Evolutionary conservation across 2,113 vertebrate genomes (phyloP).

Genomic region (Guaruba guarouba): DNA sequence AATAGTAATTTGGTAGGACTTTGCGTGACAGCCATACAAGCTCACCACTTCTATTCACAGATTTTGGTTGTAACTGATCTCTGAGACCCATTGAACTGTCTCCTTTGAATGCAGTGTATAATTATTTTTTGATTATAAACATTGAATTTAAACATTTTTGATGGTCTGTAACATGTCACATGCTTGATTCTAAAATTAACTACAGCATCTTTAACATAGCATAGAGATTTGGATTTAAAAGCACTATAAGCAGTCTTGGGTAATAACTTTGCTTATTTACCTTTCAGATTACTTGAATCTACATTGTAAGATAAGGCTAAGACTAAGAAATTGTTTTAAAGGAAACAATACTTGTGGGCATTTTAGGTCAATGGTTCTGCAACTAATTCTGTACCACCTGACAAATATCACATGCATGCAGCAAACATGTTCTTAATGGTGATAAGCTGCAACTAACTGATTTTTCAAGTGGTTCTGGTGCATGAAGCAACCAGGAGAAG

Average conservation of each 20-base stretch:
- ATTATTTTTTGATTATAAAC: conserved; percentile 35
- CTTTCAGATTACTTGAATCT: conserved; percentile 31
- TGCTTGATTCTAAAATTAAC: conserved; percentile 13
- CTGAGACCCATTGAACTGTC: neutral
- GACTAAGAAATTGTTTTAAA: conserved; percentile 30
- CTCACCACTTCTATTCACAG: neutral
- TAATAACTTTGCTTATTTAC: conserved; percentile 58
- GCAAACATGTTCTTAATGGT: neutral
- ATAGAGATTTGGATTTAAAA: neutral
- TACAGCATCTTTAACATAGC: neutral
- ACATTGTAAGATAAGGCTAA: conserved; percentile 31
- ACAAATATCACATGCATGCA: neutral
- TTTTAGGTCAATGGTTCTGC: conserved; percentile 6
- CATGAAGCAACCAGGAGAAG: neutral
- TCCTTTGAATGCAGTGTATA: neutral
- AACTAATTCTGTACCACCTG: neutral
- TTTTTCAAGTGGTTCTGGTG: neutral
- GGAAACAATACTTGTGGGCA: conserved; percentile 18
- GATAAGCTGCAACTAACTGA: neutral
- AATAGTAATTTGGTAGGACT: conserved; percentile 34
- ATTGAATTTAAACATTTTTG: neutral
- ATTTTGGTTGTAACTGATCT: neutral
- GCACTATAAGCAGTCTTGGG: neutral
- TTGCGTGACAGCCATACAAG: conserved; percentile 44
- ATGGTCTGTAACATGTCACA: neutral